phyloP scores from a whole-genome alignment of 2,888 invertebrate species.

The Eristalinus aeneus region DNA sequence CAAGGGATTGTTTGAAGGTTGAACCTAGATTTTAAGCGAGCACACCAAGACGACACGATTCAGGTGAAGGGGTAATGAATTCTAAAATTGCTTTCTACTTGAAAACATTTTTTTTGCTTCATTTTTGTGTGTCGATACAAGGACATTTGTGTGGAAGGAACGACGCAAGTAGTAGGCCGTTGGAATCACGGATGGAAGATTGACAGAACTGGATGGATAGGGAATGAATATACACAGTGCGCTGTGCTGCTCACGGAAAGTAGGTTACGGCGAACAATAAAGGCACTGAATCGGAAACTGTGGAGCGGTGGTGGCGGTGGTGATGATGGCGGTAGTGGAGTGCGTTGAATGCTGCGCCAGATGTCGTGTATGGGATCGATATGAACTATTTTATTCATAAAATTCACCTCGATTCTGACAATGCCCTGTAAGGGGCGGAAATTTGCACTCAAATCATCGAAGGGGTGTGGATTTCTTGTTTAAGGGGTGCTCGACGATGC shows the following conservation, averaged over 20 bases:
- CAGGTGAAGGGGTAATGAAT: constrained; percentile 42
- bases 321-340: not conserved
- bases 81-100: constrained; percentile 31
- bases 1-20: constrained; percentile 40
- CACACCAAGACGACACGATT: constrained; percentile 1
- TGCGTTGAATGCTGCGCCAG: not conserved
- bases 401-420: not conserved
- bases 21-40: not conserved
- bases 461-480: too few relatives aligned
- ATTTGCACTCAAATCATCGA: not conserved
- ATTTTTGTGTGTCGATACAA: not conserved
- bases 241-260: not conserved
- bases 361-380: not conserved
- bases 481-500: not conserved
- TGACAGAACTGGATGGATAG: not conserved
- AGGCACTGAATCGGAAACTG: not conserved
- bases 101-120: not conserved
- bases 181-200: not conserved
- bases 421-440: not conserved
- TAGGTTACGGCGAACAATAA: not conserved
- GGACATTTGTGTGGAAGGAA: not conserved
- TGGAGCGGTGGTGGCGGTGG: not conserved
- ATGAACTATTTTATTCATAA: not conserved
- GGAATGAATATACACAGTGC: not conserved
- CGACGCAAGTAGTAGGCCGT: not conserved